Evolutionary conservation across 2,888 invertebrate species (phyloP).

Genomic region (Pantelozetes paolii): DNA sequence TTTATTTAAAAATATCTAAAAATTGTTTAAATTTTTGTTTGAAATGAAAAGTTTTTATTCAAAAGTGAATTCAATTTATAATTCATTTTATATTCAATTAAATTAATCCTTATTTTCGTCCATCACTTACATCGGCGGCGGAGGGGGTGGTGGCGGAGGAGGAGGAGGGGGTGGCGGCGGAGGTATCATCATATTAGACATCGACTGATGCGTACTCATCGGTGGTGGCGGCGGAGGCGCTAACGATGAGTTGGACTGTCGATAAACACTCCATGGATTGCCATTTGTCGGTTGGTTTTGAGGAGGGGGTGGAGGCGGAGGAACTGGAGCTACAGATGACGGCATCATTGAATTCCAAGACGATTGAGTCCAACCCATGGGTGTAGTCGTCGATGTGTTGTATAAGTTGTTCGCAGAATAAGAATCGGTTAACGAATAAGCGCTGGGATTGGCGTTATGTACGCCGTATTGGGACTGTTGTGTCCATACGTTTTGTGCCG

Average conservation of each 20-base stretch:
- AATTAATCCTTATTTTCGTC: background rate
- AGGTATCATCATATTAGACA: slow-evolving; percentile 45
- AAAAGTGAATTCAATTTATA: background rate
- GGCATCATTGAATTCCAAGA: slow-evolving; percentile 8
- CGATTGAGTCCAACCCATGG: background rate
- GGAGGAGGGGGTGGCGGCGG: slow-evolving; percentile 47
- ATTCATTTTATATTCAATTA: background rate
- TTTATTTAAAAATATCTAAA: too few relatives aligned
- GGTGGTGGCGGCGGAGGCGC: slow-evolving; percentile 52
- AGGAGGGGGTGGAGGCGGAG: slow-evolving; percentile 42
- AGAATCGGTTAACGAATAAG: slow-evolving; percentile 36
- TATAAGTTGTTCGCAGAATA: slow-evolving; percentile 31
- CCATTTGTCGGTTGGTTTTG: slow-evolving; percentile 42
- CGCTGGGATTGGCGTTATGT: background rate
- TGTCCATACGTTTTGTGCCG: background rate
- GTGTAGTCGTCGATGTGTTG: background rate
- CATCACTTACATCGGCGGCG: slow-evolving; percentile 11
- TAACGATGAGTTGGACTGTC: slow-evolving; percentile 49
- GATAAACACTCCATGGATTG: slow-evolving; percentile 34
- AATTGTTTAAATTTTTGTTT: background rate
- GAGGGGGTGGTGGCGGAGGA: slow-evolving; percentile 38
- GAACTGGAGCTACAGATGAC: slow-evolving; percentile 32
- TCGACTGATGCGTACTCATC: slow-evolving; percentile 37
- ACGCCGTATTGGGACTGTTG: background rate
- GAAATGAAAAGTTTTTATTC: background rate